Base-by-base conservation (phyloP, 1,140 invertebrate genomes). In the Ruditapes philippinarum region DNA sequence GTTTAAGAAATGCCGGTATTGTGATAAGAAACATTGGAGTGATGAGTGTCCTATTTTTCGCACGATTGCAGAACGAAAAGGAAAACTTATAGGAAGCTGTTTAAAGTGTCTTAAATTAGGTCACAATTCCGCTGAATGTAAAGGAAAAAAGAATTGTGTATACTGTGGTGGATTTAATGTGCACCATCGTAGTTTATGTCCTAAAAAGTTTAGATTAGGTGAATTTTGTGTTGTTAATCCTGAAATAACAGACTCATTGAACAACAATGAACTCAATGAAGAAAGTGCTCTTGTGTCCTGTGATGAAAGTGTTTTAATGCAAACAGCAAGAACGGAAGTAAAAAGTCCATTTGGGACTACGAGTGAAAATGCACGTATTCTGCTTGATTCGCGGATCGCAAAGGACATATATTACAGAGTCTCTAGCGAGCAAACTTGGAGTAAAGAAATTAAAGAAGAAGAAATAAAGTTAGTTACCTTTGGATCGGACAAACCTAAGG, bases 181-280 rank as follows among this genome's bases (percentile, higher is more conserved):
- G 3, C 79, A 82, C 36, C 79, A 82, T n/a, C 19, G 51, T 17
- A 82, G 79, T 22, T 82, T 82, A 25, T 82, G 79, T 42, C 36
- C 49, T 17, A 25, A 7, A 4, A 80, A 54, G 28, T 54, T 80
- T 28, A 38, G 14, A 33, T 12, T 7, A 5, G 11, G 5, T 2
- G 22, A 38, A 3, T 5, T 33, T 11, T 42, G 31, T 62, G 57
- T n/a, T n/a, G n/a, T n/a, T n/a, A n/a, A n/a, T n/a, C n/a, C 36
- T 9, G 22, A 62, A 14, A 36, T 65, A 12, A n/a, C 40, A 45
- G 45, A n/a, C 4, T 36, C 38, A 40, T 38, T 38, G 2, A n/a
- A 25, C 31, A n/a, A 3, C 28, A 22, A 57, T 5, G 1, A 11
- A 36, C 40, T 11, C 17, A 22, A 17, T 28, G 25, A 57, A 31